Percentiles rank a stretch among this genome's conserved stretches.
Evolutionary conservation across 2,888 invertebrate genomes (phyloP).

Genomic region (Drosophila paracracens): DNA sequence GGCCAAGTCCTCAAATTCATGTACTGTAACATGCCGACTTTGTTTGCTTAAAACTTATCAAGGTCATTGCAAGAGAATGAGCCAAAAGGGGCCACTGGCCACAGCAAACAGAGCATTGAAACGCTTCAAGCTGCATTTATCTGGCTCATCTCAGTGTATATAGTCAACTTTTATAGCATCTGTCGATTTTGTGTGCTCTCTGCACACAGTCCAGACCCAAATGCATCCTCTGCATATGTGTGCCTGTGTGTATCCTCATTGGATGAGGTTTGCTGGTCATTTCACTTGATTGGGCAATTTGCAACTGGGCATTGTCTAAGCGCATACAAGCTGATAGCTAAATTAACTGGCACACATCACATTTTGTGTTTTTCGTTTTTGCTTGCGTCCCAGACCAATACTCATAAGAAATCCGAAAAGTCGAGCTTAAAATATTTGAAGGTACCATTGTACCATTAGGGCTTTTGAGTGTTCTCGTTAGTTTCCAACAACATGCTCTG

Average conservation of each 20-base stretch:
- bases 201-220: conserved; percentile 31
- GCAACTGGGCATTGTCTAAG: conserved; percentile 67
- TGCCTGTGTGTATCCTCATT: conserved; percentile 17
- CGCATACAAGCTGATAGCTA: conserved; percentile 64
- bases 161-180: conserved; percentile 58
- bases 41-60: conserved; percentile 76
- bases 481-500: neutral
- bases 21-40: conserved; percentile 64
- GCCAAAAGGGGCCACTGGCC: conserved; percentile 14
- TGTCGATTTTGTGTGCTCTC: conserved; percentile 62
- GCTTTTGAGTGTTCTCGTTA: neutral
- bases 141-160: conserved; percentile 30
- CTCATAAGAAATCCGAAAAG: conserved; percentile 35
- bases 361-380: conserved; percentile 41
- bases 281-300: conserved; percentile 76
- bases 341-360: conserved; percentile 71
- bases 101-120: conserved; percentile 51
- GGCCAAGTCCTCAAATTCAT: conserved; percentile 48
- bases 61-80: conserved; percentile 54
- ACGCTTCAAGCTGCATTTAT: conserved; percentile 63
- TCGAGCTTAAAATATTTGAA: conserved; percentile 13
- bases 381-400: conserved; percentile 5
- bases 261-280: conserved; percentile 55
- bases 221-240: conserved; percentile 18
- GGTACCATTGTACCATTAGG: neutral